These are phyloP conservation scores for Dione vanillae DNA, from an alignment of 2,888 invertebrate genomes.

Conservation along the genomic window DNA sequence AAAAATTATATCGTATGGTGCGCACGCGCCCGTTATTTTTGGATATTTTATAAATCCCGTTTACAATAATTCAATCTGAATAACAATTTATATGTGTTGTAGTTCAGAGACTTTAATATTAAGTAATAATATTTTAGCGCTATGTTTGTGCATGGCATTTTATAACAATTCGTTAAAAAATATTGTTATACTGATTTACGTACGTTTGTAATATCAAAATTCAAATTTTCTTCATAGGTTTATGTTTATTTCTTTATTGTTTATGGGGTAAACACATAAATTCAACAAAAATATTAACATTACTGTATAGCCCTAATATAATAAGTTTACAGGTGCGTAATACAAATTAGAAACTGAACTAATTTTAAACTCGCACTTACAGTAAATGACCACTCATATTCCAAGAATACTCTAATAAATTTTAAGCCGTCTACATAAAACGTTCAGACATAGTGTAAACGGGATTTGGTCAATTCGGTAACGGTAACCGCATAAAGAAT, in stretches of 20 bases:
- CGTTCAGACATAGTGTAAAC: slow-evolving; percentile 43
- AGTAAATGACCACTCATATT: slow-evolving; percentile 39
- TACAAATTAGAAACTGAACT: slow-evolving; percentile 12
- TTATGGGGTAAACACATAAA: no score
- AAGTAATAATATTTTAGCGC: neutral
- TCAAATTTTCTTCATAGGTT: no score
- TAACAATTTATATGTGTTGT: neutral
- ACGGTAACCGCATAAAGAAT: slow-evolving; percentile 63
- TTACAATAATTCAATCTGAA: slow-evolving; percentile 26
- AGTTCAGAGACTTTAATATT: neutral
- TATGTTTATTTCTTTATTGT: no score
- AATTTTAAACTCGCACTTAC: neutral
- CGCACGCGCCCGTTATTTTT: slow-evolving; percentile 60
- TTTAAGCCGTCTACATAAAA: slow-evolving; percentile 22
- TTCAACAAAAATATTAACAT: neutral
- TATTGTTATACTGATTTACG: neutral
- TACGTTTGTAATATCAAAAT: no score
- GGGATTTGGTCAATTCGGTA: slow-evolving; percentile 71
- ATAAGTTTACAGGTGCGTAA: neutral
- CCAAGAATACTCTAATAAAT: slow-evolving; percentile 27
- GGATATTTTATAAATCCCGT: slow-evolving; percentile 43
- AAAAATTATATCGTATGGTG: slow-evolving; percentile 62
- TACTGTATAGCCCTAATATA: neutral
- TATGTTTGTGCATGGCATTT: neutral
- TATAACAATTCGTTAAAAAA: neutral